These are phyloP conservation scores for Drosophila bifasciata DNA, from an alignment of 1,140 invertebrate genomes.

Conservation along the genomic window DNA sequence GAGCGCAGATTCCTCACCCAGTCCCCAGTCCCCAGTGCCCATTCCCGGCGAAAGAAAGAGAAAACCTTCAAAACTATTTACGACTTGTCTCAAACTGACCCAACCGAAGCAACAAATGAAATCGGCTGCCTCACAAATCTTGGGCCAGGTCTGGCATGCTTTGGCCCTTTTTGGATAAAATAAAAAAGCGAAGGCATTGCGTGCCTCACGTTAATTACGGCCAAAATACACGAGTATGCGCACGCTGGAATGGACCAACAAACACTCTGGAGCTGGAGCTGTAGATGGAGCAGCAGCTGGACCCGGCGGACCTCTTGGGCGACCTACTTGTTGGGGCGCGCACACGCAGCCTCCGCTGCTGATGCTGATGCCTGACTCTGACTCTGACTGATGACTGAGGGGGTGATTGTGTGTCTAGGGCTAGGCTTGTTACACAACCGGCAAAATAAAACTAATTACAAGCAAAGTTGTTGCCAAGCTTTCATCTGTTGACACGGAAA, in stretches of 20 bases:
- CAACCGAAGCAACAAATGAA: constrained; percentile 51
- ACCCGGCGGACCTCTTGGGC: constrained; percentile 27
- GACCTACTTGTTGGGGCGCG: constrained; percentile 67
- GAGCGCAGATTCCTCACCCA: constrained; percentile 37
- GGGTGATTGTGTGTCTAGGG: neutral
- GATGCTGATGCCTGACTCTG: constrained; percentile 4
- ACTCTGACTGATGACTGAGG: constrained; percentile 29
- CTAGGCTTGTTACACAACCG: constrained; percentile 22
- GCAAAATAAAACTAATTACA: constrained; percentile 56
- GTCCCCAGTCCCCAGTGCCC: constrained; percentile 1
- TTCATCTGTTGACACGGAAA: constrained; percentile 19
- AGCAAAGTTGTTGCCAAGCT: constrained; percentile 21
- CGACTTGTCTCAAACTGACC: constrained; percentile 15
- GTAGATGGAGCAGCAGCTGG: constrained; percentile 22
- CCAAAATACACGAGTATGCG: constrained; percentile 12
- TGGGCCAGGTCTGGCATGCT: neutral
- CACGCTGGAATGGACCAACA: constrained; percentile 8
- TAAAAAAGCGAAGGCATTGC: constrained; percentile 44
- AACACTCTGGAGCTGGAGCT: constrained; percentile 1
- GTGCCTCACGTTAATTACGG: constrained; percentile 61
- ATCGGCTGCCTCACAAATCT: constrained; percentile 20
- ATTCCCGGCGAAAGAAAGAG: no score
- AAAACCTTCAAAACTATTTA: constrained; percentile 42
- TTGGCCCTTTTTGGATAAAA: constrained; percentile 24
- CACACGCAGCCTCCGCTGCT: constrained; percentile 29